phyloP scores from a whole-genome alignment of 2,797 vertebrate species.

The Picus viridis region DNA sequence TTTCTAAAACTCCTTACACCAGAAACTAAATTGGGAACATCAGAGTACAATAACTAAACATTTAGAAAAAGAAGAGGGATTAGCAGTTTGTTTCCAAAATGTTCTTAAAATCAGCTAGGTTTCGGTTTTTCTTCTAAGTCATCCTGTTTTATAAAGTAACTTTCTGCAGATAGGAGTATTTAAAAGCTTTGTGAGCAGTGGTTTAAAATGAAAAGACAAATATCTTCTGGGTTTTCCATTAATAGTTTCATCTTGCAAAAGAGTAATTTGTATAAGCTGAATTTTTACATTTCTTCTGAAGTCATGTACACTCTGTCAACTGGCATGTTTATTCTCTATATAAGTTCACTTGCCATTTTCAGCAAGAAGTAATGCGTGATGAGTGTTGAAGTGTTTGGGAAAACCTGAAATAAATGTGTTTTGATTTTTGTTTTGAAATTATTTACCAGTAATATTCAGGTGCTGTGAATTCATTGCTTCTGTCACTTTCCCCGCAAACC shows the following conservation, averaged over 20 bases:
- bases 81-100: not conserved
- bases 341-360: constrained; percentile 1
- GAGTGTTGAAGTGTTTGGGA: not conserved
- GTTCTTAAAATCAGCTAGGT: not conserved
- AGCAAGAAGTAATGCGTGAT: not conserved
- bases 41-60: not conserved
- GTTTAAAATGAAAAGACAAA: not conserved
- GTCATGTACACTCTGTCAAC: not conserved
- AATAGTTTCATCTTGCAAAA: not conserved
- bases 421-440: not conserved
- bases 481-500: not conserved
- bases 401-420: not conserved
- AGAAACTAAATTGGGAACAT: not conserved
- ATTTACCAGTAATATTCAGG: not conserved
- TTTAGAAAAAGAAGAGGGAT: not conserved
- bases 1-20: not conserved
- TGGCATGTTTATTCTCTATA: not conserved
- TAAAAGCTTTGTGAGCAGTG: not conserved
- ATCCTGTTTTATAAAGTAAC: not conserved
- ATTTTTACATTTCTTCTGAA: not conserved
- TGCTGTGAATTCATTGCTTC: not conserved
- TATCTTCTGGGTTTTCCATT: not conserved
- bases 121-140: not conserved
- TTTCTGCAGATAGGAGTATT: not conserved
- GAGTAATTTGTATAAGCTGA: not conserved